A percentile compares a stretch with the other conserved stretches of the same genome.
Evolutionary conservation across 2,113 vertebrate genomes (phyloP).

Genomic region (Sorex fumeus): DNA sequence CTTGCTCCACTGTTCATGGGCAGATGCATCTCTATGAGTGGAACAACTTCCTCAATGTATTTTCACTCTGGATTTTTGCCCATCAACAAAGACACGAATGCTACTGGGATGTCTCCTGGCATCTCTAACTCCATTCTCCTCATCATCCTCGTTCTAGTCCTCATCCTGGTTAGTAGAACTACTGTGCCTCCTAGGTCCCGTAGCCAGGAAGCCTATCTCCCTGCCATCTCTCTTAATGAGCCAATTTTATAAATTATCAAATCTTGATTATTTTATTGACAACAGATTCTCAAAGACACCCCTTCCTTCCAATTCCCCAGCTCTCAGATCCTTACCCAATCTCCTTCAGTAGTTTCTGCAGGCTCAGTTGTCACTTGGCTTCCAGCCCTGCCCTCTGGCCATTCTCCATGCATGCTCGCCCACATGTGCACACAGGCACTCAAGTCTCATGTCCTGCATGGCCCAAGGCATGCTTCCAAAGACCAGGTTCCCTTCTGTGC

Average conservation of each 20-base stretch:
- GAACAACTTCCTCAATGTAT: neutral
- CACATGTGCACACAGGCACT: no score
- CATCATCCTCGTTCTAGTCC: neutral
- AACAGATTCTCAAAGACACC: neutral
- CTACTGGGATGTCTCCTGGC: neutral
- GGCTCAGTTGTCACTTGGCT: neutral
- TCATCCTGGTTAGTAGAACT: neutral
- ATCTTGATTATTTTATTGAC: neutral
- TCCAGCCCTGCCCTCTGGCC: accelerated
- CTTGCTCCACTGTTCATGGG: neutral
- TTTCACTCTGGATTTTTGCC: neutral
- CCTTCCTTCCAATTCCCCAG: neutral
- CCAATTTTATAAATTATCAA: neutral
- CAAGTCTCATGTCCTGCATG: no score
- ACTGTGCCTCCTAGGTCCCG: no score
- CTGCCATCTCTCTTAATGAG: neutral
- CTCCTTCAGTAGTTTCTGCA: neutral
- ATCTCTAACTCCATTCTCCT: neutral
- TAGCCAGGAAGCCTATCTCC: neutral
- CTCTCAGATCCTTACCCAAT: neutral
- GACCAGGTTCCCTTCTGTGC: neutral
- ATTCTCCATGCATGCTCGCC: neutral
- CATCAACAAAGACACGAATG: accelerated
- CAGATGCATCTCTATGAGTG: neutral
- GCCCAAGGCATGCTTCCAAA: neutral